Percentiles rank a stretch among this genome's conserved stretches.
Evolutionary conservation across 2,113 vertebrate genomes (phyloP).

Genomic region (Brachyhypopomus gauderio): DNA sequence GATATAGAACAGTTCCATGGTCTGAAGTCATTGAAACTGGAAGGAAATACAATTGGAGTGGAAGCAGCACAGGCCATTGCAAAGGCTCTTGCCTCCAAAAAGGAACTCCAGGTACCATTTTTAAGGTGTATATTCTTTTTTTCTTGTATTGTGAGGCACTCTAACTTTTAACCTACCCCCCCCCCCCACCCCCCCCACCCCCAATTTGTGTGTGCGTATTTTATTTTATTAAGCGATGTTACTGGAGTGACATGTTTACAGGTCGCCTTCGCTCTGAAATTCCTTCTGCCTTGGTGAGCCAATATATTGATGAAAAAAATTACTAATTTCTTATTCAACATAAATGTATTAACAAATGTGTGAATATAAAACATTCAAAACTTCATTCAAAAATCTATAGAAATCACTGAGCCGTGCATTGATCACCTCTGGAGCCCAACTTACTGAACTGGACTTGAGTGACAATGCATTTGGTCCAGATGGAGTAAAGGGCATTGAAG

Average conservation of each 20-base stretch:
- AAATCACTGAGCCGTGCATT: slow-evolving; percentile 88
- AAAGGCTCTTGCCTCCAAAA: slow-evolving; percentile 89
- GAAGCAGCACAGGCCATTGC: slow-evolving; percentile 92
- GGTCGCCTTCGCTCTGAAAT: slow-evolving; percentile 95
- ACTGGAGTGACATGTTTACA: slow-evolving; percentile 99
- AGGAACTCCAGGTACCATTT: slow-evolving; percentile 83
- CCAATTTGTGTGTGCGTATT: no score
- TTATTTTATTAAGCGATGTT: slow-evolving; percentile 79
- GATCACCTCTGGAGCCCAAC: slow-evolving; percentile 84
- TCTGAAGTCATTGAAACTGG: slow-evolving; percentile 86
- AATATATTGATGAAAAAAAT: background rate
- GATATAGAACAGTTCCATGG: slow-evolving; percentile 87
- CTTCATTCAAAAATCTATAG: slow-evolving; percentile 65
- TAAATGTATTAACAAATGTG: background rate
- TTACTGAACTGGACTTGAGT: slow-evolving; percentile 91
- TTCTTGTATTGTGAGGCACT: background rate
- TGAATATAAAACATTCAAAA: background rate
- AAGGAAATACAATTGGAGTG: slow-evolving; percentile 95
- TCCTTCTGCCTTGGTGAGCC: slow-evolving; percentile 88
- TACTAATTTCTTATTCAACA: background rate
- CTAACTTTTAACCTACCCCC: background rate
- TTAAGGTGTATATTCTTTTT: background rate
- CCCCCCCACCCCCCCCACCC: no score
- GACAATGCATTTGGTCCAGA: slow-evolving; percentile 98
- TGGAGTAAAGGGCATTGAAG: slow-evolving; percentile 90